phyloP scores from a whole-genome alignment of 2,113 vertebrate genomes.

The Cyprinodon variegatus region DNA sequence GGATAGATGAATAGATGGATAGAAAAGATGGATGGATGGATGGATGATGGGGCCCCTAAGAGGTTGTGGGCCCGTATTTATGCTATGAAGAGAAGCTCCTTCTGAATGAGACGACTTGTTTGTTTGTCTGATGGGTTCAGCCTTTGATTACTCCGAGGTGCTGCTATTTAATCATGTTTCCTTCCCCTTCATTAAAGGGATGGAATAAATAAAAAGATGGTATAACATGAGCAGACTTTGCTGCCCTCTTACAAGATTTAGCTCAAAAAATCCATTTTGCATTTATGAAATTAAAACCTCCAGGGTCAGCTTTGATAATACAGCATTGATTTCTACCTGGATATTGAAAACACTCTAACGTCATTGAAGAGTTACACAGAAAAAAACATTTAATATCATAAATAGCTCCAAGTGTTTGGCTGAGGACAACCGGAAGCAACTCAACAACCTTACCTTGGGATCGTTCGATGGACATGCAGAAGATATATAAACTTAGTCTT shows the following conservation, averaged over 20 bases:
- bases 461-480: conserved; percentile 6
- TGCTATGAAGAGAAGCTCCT: not conserved
- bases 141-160: not conserved
- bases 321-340: not conserved
- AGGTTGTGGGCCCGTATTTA: too few relatives aligned
- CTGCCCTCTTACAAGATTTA: not conserved
- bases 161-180: not conserved
- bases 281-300: not conserved
- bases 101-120: not conserved
- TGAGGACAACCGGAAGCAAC: not conserved
- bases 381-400: not conserved
- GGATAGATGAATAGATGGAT: too few relatives aligned
- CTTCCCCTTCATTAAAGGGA: not conserved
- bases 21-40: too few relatives aligned
- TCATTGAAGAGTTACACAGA: not conserved
- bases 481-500: not conserved
- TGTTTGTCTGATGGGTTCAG: too few relatives aligned
- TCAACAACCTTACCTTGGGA: conserved; percentile 14
- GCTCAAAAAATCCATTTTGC: not conserved
- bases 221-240: not conserved
- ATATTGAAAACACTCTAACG: not conserved
- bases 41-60: too few relatives aligned
- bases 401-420: conserved; percentile 4
- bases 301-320: not conserved
- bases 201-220: not conserved